Evolutionary conservation across 53 echinoderm and acorn worm genomes (phyloP), one percentile per base, ranked within the genome.

Genomic region (Arbacia lixula): DNA sequence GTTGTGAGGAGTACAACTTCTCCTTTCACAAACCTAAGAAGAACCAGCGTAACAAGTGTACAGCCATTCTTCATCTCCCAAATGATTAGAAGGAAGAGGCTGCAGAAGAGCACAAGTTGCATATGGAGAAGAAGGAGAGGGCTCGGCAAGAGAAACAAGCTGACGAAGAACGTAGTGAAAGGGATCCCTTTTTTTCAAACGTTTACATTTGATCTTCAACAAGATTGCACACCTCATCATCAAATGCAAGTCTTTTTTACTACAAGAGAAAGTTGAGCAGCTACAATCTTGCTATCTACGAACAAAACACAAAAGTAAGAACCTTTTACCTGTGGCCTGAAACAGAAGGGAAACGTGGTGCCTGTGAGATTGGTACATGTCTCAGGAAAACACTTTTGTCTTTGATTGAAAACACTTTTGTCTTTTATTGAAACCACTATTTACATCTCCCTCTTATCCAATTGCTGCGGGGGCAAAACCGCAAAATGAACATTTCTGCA

Each of bases 381-480:
- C 74, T 85, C 1, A 29, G 72, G n/a, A 54, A 27, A 11, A 4
- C 32, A 22, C 37, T 85, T 30, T n/a, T 11, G 27, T 3, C 28
- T 11, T 38, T 85, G 38, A 64, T 36, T 24, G n/a, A n/a, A n/a
- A n/a, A n/a, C n/a, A n/a, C n/a, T n/a, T n/a, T n/a, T n/a, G n/a
- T n/a, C n/a, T n/a, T n/a, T n/a, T n/a, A n/a, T n/a, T n/a, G n/a
- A n/a, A n/a, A n/a, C n/a, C n/a, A n/a, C n/a, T n/a, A n/a, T n/a
- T n/a, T n/a, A n/a, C n/a, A n/a, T n/a, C n/a, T n/a, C n/a, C n/a
- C n/a, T n/a, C n/a, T n/a, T n/a, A n/a, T n/a, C n/a, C n/a, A n/a
- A n/a, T n/a, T n/a, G n/a, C n/a, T n/a, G n/a, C n/a, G n/a, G n/a
- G 76, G 86, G 5, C 76, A 77, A 36, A 86, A 86, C 25, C 32